A percentile compares a stretch with the other conserved stretches of the same genome.
Conservation (phyloP, 1,140 invertebrate genomes). For the Trichonephila clavipes region DNA sequence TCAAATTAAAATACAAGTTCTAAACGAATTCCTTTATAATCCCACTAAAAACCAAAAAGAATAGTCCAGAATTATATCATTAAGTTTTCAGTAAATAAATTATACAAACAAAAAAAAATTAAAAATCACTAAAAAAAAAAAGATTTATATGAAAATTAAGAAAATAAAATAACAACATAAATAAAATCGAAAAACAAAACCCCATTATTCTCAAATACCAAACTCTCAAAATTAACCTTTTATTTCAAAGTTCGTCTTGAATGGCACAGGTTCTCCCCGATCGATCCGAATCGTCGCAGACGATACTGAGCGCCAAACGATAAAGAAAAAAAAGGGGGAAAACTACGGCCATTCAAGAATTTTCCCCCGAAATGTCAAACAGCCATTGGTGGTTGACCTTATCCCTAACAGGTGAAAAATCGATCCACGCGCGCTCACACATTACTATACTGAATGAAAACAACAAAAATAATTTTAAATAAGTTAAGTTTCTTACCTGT, state of each 20-base stretch:
- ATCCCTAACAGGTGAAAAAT: slow-evolving; percentile 39
- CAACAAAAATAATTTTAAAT: not conserved
- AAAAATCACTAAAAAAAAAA: too few relatives aligned
- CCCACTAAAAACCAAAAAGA: too few relatives aligned
- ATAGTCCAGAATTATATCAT: too few relatives aligned
- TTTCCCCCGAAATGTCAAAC: slow-evolving; percentile 69
- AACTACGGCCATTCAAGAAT: slow-evolving; percentile 61
- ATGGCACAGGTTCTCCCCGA: not conserved
- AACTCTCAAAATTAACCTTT: not conserved
- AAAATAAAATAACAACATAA: not conserved
- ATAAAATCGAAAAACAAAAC: not conserved
- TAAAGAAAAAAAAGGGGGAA: not conserved
- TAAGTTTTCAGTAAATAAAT: too few relatives aligned
- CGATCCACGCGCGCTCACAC: not conserved
- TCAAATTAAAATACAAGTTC: not conserved
- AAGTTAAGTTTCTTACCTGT: slow-evolving; percentile 74
- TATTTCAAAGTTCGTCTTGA: not conserved
- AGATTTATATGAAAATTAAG: not conserved
- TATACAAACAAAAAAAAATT: too few relatives aligned
- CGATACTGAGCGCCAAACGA: not conserved
- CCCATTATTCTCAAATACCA: not conserved
- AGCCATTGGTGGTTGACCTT: slow-evolving; percentile 72
- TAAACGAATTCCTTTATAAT: too few relatives aligned
- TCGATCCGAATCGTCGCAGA: slow-evolving; percentile 5
- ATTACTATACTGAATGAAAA: slow-evolving; percentile 21